phyloP scores from a whole-genome alignment of 2,888 invertebrate species.

The Dioctria rufipes region DNA sequence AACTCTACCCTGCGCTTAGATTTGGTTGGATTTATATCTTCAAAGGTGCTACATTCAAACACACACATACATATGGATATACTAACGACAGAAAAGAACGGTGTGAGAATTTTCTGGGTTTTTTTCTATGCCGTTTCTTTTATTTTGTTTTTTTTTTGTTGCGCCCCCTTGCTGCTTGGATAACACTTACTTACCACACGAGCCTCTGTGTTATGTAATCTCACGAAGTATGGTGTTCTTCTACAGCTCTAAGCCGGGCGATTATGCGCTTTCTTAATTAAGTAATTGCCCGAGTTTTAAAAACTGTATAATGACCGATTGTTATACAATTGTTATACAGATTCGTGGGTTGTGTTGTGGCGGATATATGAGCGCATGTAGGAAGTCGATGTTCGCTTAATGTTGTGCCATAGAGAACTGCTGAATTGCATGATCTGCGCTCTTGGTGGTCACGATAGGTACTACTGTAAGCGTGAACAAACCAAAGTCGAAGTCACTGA shows the following conservation, averaged over 20 bases:
- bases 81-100: conserved; percentile 11
- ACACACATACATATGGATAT: too few species aligned
- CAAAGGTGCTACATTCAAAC: too few species aligned
- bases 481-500: conserved; percentile 37
- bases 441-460: not conserved
- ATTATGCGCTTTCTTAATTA: conserved; percentile 51
- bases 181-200: too few species aligned
- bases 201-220: conserved; percentile 21
- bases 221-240: not conserved
- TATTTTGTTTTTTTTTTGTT: not conserved
- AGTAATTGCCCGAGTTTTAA: conserved; percentile 49
- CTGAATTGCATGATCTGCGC: conserved; percentile 5
- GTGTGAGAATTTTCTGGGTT: conserved; percentile 42
- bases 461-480: not conserved
- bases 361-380: too few species aligned
- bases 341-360: conserved; percentile 35
- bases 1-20: not conserved
- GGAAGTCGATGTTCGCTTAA: conserved; percentile 46
- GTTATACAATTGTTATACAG: conserved; percentile 17
- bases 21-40: not conserved
- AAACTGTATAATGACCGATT: conserved; percentile 48
- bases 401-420: conserved; percentile 21
- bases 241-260: conserved; percentile 2
- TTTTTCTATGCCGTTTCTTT: conserved; percentile 1
- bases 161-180: too few species aligned